These are phyloP conservation scores for Nomada lathburiana DNA, from an alignment of 2,888 invertebrate species.

Conservation along the genomic window DNA sequence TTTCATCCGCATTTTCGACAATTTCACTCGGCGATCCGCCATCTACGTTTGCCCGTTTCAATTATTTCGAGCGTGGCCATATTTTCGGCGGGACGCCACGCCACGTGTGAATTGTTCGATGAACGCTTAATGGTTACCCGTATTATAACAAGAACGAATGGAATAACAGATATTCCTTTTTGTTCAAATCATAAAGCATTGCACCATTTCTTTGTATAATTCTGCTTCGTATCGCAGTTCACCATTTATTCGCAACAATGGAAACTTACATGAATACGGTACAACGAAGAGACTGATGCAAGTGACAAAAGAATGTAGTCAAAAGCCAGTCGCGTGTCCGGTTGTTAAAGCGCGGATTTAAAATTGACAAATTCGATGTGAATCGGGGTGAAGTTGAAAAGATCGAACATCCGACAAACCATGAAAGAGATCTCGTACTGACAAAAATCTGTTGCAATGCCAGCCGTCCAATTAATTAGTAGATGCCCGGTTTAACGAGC, in stretches of 20 bases:
- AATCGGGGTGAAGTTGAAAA: background rate
- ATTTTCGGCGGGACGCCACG: background rate
- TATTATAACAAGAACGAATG: no score
- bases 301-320: background rate
- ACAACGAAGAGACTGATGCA: background rate
- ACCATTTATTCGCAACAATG: no score
- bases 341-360: background rate
- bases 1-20: background rate
- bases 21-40: background rate
- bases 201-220: background rate
- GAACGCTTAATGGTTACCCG: no score
- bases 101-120: background rate
- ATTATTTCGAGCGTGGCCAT: constrained; percentile 5
- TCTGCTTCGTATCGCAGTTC: background rate
- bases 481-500: constrained; percentile 44
- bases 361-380: background rate
- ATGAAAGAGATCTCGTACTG: constrained; percentile 45
- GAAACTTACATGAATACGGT: no score
- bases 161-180: no score
- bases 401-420: background rate
- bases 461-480: constrained; percentile 32
- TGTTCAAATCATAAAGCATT: background rate
- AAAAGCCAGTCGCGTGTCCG: no score
- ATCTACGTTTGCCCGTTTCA: constrained; percentile 17
- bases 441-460: constrained; percentile 48